A percentile compares a stretch with the other conserved stretches of the same genome.
phyloP scores from a whole-genome alignment of 2,113 vertebrate species.

The Brachypodius melanocephalos region DNA sequence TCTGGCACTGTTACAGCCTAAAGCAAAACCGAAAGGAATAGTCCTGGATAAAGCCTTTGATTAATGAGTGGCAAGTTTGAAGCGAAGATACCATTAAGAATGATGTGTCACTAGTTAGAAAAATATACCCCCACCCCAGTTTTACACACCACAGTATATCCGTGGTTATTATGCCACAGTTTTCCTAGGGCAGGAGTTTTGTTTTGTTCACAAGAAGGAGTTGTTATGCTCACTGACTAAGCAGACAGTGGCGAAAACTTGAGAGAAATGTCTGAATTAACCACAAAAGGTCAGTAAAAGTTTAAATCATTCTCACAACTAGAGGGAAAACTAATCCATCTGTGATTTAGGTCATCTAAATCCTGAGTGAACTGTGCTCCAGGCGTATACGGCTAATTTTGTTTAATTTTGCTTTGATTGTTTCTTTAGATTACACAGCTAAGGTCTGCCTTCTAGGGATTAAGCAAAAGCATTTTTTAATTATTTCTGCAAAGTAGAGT shows the following conservation, averaged over 20 bases:
- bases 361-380: not conserved
- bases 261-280: constrained; percentile 5
- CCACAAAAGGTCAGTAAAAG: constrained; percentile 2
- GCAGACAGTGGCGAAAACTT: not conserved
- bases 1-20: not conserved
- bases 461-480: not conserved
- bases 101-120: not conserved
- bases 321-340: not conserved
- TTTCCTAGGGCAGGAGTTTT: not conserved
- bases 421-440: constrained; percentile 28
- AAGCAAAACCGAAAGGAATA: not conserved
- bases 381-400: not conserved
- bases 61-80: not conserved
- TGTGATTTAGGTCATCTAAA: constrained; percentile 5
- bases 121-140: not conserved
- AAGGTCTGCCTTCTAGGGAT: constrained; percentile 16
- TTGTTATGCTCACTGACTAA: not conserved
- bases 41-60: not conserved
- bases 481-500: not conserved
- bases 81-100: not conserved
- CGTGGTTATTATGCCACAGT: not conserved
- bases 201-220: not conserved
- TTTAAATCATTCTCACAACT: constrained; percentile 12
- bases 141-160: not conserved
- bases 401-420: constrained; percentile 40